Evolutionary conservation across 1,140 invertebrate species (phyloP).

Genomic region (Drosophila varians): DNA sequence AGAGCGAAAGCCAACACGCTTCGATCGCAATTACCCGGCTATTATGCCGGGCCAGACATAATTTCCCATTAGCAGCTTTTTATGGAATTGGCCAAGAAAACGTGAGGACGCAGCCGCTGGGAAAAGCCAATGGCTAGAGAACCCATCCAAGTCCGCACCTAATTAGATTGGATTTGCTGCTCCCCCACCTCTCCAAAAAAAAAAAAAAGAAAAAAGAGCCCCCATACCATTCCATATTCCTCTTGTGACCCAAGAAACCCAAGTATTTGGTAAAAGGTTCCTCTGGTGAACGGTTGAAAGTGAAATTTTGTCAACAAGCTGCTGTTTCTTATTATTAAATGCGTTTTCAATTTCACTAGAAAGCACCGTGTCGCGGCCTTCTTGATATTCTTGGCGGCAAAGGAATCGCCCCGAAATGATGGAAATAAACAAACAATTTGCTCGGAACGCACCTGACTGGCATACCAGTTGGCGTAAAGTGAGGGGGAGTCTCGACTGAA

Average conservation of each 20-base stretch:
- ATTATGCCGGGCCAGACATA: constrained; percentile 37
- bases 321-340: constrained; percentile 55
- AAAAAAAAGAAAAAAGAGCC: not conserved
- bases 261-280: constrained; percentile 1
- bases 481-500: not conserved
- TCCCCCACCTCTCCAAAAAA: constrained; percentile 9
- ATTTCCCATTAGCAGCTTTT: constrained; percentile 65
- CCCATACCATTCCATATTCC: no score
- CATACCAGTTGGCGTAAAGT: no score
- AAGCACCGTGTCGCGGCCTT: constrained; percentile 46
- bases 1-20: constrained; percentile 36
- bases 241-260: no score
- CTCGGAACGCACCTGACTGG: constrained; percentile 21
- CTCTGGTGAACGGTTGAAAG: constrained; percentile 47
- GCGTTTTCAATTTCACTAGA: constrained; percentile 79
- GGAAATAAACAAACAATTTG: constrained; percentile 59
- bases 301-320: constrained; percentile 58
- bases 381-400: constrained; percentile 68
- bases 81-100: constrained; percentile 61
- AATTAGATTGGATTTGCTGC: not conserved
- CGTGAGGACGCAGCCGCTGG: constrained; percentile 36
- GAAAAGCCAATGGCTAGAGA: constrained; percentile 12
- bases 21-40: constrained; percentile 36
- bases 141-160: constrained; percentile 4
- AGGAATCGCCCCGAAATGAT: constrained; percentile 60